Evolutionary conservation across 2,113 vertebrate species (phyloP), one percentile per base, ranked within the genome.

Genomic region (Argyrosomus japonicus): DNA sequence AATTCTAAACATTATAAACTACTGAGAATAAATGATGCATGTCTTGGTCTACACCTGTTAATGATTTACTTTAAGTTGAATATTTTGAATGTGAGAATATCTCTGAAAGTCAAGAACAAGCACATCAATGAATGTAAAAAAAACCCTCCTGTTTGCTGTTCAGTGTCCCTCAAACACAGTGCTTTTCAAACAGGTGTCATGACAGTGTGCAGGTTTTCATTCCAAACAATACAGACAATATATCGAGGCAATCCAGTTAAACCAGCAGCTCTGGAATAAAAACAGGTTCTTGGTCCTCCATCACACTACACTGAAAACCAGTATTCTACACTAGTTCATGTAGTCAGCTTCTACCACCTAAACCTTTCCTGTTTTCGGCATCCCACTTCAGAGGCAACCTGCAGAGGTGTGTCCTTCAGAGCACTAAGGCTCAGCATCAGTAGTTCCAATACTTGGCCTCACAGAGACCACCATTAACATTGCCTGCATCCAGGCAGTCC

Each of bases 381-480:
- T 87, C 65, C 60, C 45, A 75, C 51, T 77, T 63, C 69, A 72
- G 61, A 78, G 73, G 70, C 29, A 71, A 29, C 71, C 40, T 75
- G 50, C 47, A 45, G 50, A 77, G 23, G 6, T 62, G 36, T 67
- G 45, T 40, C 23, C 40, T 64, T 77, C 9, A 56, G 19, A 77
- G 43, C 43, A 73, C 54, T 60, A 71, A 50, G 25, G 58, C 36
- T 43, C 36, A 40, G 27, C 58, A 69, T 69, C 4, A 85, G 56
- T 56, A 56, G 67, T 54, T 60, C 32, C 48, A 32, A 29, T 27
- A 65, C 77, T 23, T 61, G 68, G 72, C 75, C 79, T 85, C 84
- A 75, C 76, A 78, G 79, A 89, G 76, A 85, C 82, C 84, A 75
- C 50, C 58, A 8, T 69, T 64, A 74, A 56, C 19, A 61, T 45